A percentile compares a stretch with the other conserved stretches of the same genome.
Conservation (phyloP, 2,888 invertebrate species). For the Pedicia rivosa region DNA sequence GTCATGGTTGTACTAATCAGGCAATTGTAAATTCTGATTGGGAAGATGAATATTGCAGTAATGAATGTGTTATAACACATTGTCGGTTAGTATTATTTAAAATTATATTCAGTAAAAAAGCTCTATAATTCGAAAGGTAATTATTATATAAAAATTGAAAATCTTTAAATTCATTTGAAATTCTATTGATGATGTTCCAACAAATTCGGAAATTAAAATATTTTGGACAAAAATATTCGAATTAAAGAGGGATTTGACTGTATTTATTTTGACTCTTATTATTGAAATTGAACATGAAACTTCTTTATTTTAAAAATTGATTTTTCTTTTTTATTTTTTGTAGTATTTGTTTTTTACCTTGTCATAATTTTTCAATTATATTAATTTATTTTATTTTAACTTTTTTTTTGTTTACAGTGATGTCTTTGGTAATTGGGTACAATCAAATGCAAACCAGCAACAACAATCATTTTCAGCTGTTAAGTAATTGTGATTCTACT, state of each 20-base stretch:
- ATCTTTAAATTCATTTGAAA: not conserved
- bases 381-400: not conserved
- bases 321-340: no score
- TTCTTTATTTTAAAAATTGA: no score
- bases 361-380: no score
- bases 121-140: no score
- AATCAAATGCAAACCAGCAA: slow-evolving; percentile 63
- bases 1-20: slow-evolving; percentile 79
- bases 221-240: not conserved
- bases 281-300: no score
- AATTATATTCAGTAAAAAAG: not conserved
- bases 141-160: slow-evolving; percentile 1
- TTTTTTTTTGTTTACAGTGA: slow-evolving; percentile 27
- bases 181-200: not conserved
- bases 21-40: slow-evolving; percentile 85
- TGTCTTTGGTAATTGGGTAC: slow-evolving; percentile 80
- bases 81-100: slow-evolving; percentile 76
- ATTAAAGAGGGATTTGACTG: no score
- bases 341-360: no score
- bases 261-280: no score
- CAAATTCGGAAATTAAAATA: not conserved
- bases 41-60: slow-evolving; percentile 96
- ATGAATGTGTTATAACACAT: slow-evolving; percentile 91
- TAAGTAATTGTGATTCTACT: slow-evolving; percentile 45
- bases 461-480: slow-evolving; percentile 60